These are phyloP conservation scores for Ctenosaura bakeri DNA, from an alignment of 2,797 vertebrate genomes.

Conservation along the genomic window DNA sequence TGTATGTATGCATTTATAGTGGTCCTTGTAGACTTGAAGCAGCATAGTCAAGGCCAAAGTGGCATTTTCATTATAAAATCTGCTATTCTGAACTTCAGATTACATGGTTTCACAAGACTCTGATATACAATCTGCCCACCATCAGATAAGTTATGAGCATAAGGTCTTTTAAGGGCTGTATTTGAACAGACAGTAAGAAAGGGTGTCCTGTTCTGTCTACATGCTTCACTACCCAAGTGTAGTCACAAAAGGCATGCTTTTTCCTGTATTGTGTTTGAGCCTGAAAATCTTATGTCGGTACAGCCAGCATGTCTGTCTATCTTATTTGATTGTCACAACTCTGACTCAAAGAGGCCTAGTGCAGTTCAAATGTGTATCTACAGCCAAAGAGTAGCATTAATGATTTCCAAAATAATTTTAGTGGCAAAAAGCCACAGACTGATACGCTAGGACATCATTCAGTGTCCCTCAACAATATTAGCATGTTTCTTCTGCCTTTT, in stretches of 20 bases:
- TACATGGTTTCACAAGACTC: slow-evolving; percentile 65
- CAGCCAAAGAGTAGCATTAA: neutral
- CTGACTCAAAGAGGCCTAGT: neutral
- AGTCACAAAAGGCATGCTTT: slow-evolving; percentile 5
- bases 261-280: neutral
- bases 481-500: neutral
- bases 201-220: neutral
- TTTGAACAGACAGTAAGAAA: slow-evolving; percentile 49
- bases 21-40: slow-evolving; percentile 64
- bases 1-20: slow-evolving; percentile 46
- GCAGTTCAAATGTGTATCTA: neutral
- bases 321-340: neutral
- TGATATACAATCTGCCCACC: slow-evolving; percentile 75
- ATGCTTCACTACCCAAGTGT: neutral
- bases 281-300: neutral
- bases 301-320: neutral
- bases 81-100: slow-evolving; percentile 62
- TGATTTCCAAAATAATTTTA: too few species aligned
- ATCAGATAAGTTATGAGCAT: slow-evolving; percentile 71
- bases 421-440: neutral
- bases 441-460: neutral
- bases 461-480: neutral
- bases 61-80: slow-evolving; percentile 68
- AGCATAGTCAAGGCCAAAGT: slow-evolving; percentile 73
- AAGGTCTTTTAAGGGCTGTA: slow-evolving; percentile 70